Base-by-base conservation (phyloP, 2,888 invertebrate genomes). In the Matsumyia berberina region DNA sequence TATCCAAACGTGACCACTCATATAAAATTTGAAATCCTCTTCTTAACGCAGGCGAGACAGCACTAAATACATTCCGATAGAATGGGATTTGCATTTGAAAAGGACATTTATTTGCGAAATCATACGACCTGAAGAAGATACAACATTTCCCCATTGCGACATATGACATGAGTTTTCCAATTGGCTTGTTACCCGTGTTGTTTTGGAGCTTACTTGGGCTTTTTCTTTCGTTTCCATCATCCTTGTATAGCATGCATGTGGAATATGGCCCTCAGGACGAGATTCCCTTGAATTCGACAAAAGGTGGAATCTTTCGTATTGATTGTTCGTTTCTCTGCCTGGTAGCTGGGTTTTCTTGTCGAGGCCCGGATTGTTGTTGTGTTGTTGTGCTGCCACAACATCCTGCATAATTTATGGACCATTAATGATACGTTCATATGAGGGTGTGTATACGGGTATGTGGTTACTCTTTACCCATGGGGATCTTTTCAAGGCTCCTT, bases 101-200 rank as follows among this genome's bases (percentile, higher is more conserved):
- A 69, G 69, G 62, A 69, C 69, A 62, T 81, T 81, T 74, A 74
- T 81, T 69, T 67, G 55, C 33, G 55, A 74, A 66, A 80, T 55
- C 80, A 73, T 74, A 69, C 55, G 39, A 74, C 69, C 46, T 69
- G 69, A 42, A 69, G 55, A 62, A 62, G 67, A 80, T 64, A 74
- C 80, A 81, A 81, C 74, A 81, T 81, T 69, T 81, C 42, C 49
- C 62, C 53, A 74, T 74, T 66, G 55, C 67, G 80, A 74, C 58
- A 64, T 58, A 73, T 79, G 79, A 79, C 74, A 57, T 74, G 74
- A 74, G 74, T 81, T 69, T 74, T 81, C 55, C 60, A 31, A 74
- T 81, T 81, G 80, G 74, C 80, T 81, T 81, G 55, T 62, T 81
- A 81, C 74, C 69, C 74, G 62, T 69, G 46, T 73, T 80, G 66